Evolutionary conservation across 2,888 invertebrate genomes (phyloP), one percentile per base, ranked within the genome.

Genomic region (Odontocolon sp.): DNA sequence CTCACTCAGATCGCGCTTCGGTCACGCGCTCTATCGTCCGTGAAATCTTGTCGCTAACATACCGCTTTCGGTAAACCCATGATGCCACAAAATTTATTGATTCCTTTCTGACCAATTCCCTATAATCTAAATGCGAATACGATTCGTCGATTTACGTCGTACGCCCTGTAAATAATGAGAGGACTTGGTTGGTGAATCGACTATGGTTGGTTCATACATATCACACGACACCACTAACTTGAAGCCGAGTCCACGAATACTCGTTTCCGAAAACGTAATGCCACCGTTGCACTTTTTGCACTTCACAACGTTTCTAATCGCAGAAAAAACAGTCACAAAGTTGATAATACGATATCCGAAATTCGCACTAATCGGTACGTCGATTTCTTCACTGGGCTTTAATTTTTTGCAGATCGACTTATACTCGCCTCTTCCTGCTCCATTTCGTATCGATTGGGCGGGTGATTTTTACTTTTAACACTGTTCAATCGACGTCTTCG

Each of bases 91-190:
- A 84, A 83, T 52, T 78, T 68, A 47, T 83, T 79, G 3, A 83
- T 77, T 5, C 82, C 80, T 77, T 80, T 75, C 64, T 75, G 76
- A 75, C 59, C 75, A 69, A 82, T 66, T 47, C 80, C 79, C 23
- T 83, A 54, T 14, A 82, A 78, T 69, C 80, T 50, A 70, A 83
- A 81, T 3, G 77, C 78, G 45, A 82, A 82, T 59, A 82, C 77
- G 57, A 83, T 81, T 77, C 78, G 61, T 56, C 81, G n/a, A 40
- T 81, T 82, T 57, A 81, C 78, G 66, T 83, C 81, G 52, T 74
- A 40, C 42, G 81, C 81, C 16, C 66, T 82, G 64, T 40, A 8
- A 26, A 73, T 69, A 14, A 77, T 79, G 5, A 78, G 52, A 63
- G 40, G 70, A 72, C 75, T 59, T n/a, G n/a, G n/a, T n/a, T n/a